These are phyloP conservation scores for Homarus americanus DNA, from an alignment of 1,140 invertebrate species.

Conservation along the genomic window DNA sequence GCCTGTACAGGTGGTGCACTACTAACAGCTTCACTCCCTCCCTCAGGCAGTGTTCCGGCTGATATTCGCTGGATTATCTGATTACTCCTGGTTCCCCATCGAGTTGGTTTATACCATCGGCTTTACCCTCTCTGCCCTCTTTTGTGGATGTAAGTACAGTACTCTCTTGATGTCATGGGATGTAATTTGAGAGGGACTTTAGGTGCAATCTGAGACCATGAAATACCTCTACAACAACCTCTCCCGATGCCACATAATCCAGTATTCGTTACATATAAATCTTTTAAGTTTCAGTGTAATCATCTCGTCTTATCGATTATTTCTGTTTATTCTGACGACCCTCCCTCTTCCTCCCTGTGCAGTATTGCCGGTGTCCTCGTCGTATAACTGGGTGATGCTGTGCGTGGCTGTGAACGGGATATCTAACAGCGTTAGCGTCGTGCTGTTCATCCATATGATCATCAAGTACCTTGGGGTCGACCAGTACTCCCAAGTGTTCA, in stretches of 20 bases:
- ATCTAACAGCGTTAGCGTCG: constrained; percentile 26
- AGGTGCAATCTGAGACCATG: no score
- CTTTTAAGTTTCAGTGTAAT: no score
- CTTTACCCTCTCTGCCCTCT: constrained; percentile 25
- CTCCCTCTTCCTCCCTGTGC: neutral
- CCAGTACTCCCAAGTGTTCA: constrained; percentile 31
- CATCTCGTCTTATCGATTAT: no score
- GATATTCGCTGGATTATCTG: constrained; percentile 36
- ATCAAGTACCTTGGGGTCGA: constrained; percentile 11
- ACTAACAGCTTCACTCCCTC: neutral
- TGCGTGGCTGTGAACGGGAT: constrained; percentile 33
- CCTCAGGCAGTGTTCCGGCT: constrained; percentile 41
- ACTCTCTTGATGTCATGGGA: no score
- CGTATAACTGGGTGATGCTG: constrained; percentile 39
- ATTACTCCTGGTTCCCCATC: constrained; percentile 52
- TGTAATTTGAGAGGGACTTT: no score
- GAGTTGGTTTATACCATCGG: constrained; percentile 21
- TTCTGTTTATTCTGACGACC: no score
- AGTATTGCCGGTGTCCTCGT: constrained; percentile 19
- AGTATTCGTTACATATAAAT: no score
- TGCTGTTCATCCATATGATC: constrained; percentile 39
- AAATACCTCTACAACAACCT: no score
- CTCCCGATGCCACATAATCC: no score
- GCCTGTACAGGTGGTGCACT: no score
- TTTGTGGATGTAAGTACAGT: no score